Evolutionary conservation across 1,140 invertebrate genomes (phyloP), one percentile per base, ranked within the genome.

Genomic region (Solenopsis fugax): DNA sequence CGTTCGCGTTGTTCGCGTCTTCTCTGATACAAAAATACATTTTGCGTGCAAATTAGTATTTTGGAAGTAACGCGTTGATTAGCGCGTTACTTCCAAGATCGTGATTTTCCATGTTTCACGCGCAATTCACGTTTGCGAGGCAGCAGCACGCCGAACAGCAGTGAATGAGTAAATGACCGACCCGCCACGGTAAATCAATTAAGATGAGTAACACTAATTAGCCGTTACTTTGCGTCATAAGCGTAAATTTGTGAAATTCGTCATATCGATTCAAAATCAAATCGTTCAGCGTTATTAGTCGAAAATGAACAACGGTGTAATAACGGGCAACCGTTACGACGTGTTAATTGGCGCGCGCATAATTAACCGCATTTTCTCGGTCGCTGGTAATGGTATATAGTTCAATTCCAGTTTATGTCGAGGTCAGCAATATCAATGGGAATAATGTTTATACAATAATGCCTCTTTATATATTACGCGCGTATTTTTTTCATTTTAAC

Each of bases 331-430:
- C 48, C 41, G 21, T 84, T 75, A 73, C 41, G 4, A 41, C 41
- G 69, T 37, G 41, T 62, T 75, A 84, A 84, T 84, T 75, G 80
- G 41, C 45, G 5, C 24, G 41, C 52, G 69, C 54, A 45, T 84
- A 84, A 84, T 84, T 84, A 84, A 84, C 54, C 80, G 69, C 54
- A 56, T 60, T 84, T 75, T 75, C 80, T 73, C 69, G 54, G 13
- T 60, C 18, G 5, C 54, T 29, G 0, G 0, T 54, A 13, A 48
- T 72, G 41, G 4, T 64, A 18, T 69, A 54, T n/a, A 45, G 54
- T 84, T 62, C 54, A 48, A 60, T 75, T 29, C 45, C 45, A 13
- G 41, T 21, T 56, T 37, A 24, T 24, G 18, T 60, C 80, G 54
- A 75, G 41, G 78, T 81, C 37, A 4, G 21, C 13, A 0, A 50